Percentiles rank a stretch among this genome's conserved stretches.
Conservation (phyloP, 1,140 invertebrate species). For the Dryas iulia region DNA sequence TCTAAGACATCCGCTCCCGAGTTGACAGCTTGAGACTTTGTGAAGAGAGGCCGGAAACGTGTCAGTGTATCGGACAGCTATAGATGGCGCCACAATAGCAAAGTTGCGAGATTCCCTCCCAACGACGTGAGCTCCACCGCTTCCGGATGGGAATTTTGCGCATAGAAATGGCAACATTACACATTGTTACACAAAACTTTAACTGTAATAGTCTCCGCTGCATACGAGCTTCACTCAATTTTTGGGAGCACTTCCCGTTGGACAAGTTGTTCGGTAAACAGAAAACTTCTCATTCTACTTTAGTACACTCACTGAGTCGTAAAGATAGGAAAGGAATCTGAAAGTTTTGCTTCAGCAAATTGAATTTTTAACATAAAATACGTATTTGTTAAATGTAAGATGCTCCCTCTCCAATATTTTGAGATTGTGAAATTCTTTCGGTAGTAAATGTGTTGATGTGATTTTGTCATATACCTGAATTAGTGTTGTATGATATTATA, state of each 20-base stretch:
- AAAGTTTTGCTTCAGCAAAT: slow-evolving; percentile 24
- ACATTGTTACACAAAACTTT: slow-evolving; percentile 77
- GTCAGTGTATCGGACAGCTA: slow-evolving; percentile 72
- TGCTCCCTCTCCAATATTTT: not conserved
- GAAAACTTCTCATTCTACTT: slow-evolving; percentile 46
- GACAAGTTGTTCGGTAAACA: slow-evolving; percentile 63
- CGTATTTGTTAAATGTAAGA: slow-evolving; percentile 12
- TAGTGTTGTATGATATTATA: no score
- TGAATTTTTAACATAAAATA: slow-evolving; percentile 11
- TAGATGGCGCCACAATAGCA: slow-evolving; percentile 75
- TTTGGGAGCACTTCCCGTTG: slow-evolving; percentile 53
- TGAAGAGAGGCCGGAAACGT: slow-evolving; percentile 74
- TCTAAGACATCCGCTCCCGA: slow-evolving; percentile 57
- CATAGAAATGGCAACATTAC: slow-evolving; percentile 79
- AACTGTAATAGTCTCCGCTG: slow-evolving; percentile 62
- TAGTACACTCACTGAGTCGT: slow-evolving; percentile 37
- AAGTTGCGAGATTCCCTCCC: slow-evolving; percentile 56
- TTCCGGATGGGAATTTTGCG: slow-evolving; percentile 68
- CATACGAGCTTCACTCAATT: slow-evolving; percentile 55
- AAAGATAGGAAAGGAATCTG: slow-evolving; percentile 25
- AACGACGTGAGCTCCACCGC: slow-evolving; percentile 47
- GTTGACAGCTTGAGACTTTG: slow-evolving; percentile 73
- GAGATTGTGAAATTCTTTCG: not conserved
- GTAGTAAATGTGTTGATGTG: no score
- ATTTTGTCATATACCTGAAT: no score